Evolutionary conservation across 2,888 invertebrate species (phyloP), one percentile per base, ranked within the genome.

Genomic region (Phymatocera aterrima): DNA sequence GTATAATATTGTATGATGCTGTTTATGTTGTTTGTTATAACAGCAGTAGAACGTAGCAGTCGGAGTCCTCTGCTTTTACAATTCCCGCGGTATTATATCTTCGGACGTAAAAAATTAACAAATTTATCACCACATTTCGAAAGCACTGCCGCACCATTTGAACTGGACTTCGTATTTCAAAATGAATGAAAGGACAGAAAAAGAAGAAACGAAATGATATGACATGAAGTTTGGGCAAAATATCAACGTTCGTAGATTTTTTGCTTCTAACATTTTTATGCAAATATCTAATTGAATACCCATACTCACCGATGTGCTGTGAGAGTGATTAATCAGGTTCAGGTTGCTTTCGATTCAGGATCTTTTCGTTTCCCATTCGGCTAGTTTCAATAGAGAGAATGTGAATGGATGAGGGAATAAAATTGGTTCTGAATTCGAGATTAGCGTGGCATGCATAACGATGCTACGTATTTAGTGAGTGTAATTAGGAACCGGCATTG

Each of bases 21-120:
- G 2, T 72, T 72, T 48, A 34, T 18, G 31, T 8, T 21, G n/a
- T 51, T 48, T 48, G 34, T n/a, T 51, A n/a, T 18, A 34, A 24
- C 2, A 12, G 12, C 40, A 46, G 40, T n/a, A n/a, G n/a, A n/a
- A n/a, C n/a, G 68, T n/a, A 46, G 43, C 15, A 28, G 57, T 12
- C 57, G 37, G 51, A 34, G 34, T 64, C 37, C 61, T 37, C 37
- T 37, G 61, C 37, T 64, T 64, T 64, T 34, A 64, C n/a, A n/a
- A n/a, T n/a, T 64, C 37, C 61, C 40, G 5, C 40, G 5, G 40
- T 40, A 18, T 34, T 34, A 18, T 37, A 64, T 64, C n/a, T 64
- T 64, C 10, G 61, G 37, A 64, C 37, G 61, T 64, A 21, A 64
- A 64, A 64, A 64, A 64, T 64, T 64, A 64, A n/a, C 37, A 37